Evolutionary conservation across 1,140 invertebrate species (phyloP), one percentile per base, ranked within the genome.

Genomic region (Bombus turneri): DNA sequence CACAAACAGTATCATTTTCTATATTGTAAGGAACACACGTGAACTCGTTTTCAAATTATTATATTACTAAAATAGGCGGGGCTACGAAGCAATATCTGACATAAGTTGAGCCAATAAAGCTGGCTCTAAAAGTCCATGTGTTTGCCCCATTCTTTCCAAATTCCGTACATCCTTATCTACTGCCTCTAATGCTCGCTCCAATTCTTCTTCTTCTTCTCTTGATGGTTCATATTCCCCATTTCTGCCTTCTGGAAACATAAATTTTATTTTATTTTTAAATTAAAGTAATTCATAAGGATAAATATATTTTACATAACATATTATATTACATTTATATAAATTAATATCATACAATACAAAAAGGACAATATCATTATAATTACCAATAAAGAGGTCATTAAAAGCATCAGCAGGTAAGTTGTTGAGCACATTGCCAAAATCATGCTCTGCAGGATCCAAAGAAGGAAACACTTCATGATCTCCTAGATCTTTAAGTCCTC

Each of bases 391-490:
- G 82, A 99, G 96, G 93, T 99, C 98, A 93, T 97, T 98, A 94
- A 99, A 98, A 91, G 98, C 98, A 95, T 98, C 98, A 88, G 98
- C 97, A 81, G 98, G 98, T 91, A 98, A 97, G 92, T 98, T 98
- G 94, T 97, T 98, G 73, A 98, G 96, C 57, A 98, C 98, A 92
- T 98, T 98, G 77, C 97, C 98, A 92, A 99, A 97, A 92, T 98
- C 97, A 87, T 98, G 97, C 94, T 98, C 98, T 91, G 98, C 98
- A 31, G 96, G 93, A 91, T 97, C 96, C 64, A 97, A 89, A 12
- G 95, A 95, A 15, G 95, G 95, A 79, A 96, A 95, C 6, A 96
- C 96, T 87, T 96, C 95, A 53, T 95, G 94, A 90, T 95, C 95
- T 28, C 93, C 94, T 13, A 95, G 79, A 53, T 95, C 94, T 83